Base-by-base conservation (phyloP, 2,113 vertebrate genomes). In the Pseudorasbora parva region DNA sequence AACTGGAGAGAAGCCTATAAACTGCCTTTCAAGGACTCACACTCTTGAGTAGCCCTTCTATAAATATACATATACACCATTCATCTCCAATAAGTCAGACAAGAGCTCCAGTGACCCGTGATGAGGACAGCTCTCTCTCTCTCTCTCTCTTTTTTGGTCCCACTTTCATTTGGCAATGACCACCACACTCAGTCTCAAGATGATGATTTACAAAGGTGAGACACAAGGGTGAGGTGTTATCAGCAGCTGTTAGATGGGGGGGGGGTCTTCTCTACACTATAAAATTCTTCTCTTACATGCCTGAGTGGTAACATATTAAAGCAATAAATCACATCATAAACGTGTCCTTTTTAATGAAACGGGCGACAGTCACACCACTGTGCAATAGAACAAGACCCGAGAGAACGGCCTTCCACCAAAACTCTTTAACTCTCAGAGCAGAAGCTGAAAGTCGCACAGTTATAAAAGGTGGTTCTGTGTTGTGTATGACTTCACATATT, bases 221-320 rank as follows among this genome's bases (percentile, higher is more conserved):
- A 79, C 23, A 47, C 59, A 47, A 45, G 64, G 77, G 17, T 43
- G 33, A 60, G 33, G 33, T 14, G 33, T 60, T 78, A 78, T 77
- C 74, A 62, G 76, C 57, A 27, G 37, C 37, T 41, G n/a, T 43
- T 62, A 19, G n/a, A 78, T 62, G 76, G n/a, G 14, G 33, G 33
- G 33, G 37, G 37, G 37, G 57, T 62, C 76, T 66, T 9, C 23
- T 66, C 78, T 66, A 47, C 10, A 1, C 43, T 19, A 66, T 66
- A 56, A 78, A 57, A 45, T 33, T 21, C 37, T 41, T 41, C 62
- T 23, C 47, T 56, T 60, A 77, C 73, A 77, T 77, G 60, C 73
- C 73, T 30, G 73, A 49, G n/a, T 51, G 25, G 33, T 68, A 66
- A 77, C 59, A 76, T 62, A 78, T 78, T 78, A 62, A 78, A 77